These are phyloP conservation scores for Megalops atlanticus DNA, from an alignment of 2,113 vertebrate genomes.

Conservation along the genomic window DNA sequence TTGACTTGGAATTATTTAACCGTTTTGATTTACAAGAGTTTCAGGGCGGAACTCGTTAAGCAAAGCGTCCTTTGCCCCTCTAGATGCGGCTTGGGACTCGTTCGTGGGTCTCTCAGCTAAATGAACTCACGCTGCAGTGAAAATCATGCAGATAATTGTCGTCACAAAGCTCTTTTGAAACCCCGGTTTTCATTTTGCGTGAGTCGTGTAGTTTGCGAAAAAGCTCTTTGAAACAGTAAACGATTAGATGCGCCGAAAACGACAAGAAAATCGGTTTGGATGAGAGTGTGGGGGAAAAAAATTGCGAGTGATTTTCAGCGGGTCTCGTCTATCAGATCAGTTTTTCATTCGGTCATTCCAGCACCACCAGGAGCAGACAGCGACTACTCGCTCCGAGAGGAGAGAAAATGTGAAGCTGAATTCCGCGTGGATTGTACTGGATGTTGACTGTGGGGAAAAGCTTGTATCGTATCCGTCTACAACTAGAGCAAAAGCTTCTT, in stretches of 20 bases:
- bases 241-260: background rate
- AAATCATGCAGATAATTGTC: slow-evolving; percentile 3
- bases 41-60: background rate
- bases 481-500: background rate
- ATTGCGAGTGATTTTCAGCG: background rate
- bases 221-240: background rate
- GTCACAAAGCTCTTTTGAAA: background rate
- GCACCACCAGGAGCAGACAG: slow-evolving; percentile 6
- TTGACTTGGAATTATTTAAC: background rate
- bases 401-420: background rate
- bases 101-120: background rate
- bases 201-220: background rate
- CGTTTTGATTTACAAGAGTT: background rate
- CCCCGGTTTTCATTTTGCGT: background rate
- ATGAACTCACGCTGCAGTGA: slow-evolving; percentile 6
- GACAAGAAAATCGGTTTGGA: background rate
- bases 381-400: background rate
- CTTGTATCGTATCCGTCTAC: background rate
- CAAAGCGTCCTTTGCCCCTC: background rate
- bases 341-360: slow-evolving; percentile 13
- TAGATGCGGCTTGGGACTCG: background rate
- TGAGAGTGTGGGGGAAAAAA: background rate
- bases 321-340: slow-evolving; percentile 4
- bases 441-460: background rate
- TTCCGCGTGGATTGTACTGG: slow-evolving; percentile 2